These are phyloP conservation scores for Heliconius himera DNA, from an alignment of 1,140 invertebrate genomes.

Conservation along the genomic window DNA sequence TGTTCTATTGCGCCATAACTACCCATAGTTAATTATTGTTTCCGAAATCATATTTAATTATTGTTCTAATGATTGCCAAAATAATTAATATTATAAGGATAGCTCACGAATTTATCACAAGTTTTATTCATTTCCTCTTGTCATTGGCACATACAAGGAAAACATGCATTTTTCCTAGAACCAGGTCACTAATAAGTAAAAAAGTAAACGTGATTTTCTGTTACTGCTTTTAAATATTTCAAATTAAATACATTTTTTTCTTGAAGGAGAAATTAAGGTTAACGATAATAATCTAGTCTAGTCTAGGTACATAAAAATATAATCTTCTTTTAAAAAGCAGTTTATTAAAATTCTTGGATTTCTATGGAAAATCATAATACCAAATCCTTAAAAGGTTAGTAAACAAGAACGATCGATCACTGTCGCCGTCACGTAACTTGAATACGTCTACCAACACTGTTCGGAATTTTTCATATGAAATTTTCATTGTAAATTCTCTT, in stretches of 20 bases:
- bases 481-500: neutral
- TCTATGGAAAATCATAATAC: neutral
- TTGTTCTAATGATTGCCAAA: neutral
- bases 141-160: neutral
- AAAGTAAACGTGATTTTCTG: too few species aligned
- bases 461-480: slow-evolving; percentile 11
- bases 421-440: slow-evolving; percentile 7
- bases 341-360: neutral
- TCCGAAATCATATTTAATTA: too few species aligned
- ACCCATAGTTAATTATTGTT: too few species aligned
- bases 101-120: too few species aligned
- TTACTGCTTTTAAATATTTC: neutral
- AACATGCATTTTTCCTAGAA: neutral
- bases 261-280: too few species aligned
- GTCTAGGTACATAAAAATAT: neutral
- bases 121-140: neutral
- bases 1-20: too few species aligned
- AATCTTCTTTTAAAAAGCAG: neutral
- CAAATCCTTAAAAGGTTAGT: slow-evolving; percentile 13
- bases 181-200: neutral
- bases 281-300: too few species aligned
- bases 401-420: slow-evolving; percentile 1
- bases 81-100: neutral
- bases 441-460: neutral
- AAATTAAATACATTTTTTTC: neutral